A percentile compares a stretch with the other conserved stretches of the same genome.
Evolutionary conservation across 2,888 invertebrate species (phyloP).

Genomic region (Notodromas monacha): DNA sequence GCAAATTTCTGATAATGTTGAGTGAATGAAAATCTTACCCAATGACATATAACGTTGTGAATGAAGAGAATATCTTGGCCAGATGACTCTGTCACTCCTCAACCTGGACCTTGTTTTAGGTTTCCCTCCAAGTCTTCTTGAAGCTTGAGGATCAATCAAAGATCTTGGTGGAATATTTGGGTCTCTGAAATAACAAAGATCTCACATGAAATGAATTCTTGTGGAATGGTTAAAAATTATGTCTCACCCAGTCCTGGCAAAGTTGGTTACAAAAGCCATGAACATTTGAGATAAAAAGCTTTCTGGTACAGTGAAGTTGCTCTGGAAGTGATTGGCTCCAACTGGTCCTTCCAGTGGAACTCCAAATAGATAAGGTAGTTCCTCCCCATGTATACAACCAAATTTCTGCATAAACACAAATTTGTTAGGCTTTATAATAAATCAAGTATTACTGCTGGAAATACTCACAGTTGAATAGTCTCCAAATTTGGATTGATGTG

Average conservation of each 20-base stretch:
- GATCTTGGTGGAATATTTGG: too few relatives aligned
- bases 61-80: too few relatives aligned
- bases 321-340: slow-evolving; percentile 36
- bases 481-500: slow-evolving; percentile 10
- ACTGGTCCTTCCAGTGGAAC: slow-evolving; percentile 56
- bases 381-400: slow-evolving; percentile 72
- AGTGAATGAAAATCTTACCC: too few relatives aligned
- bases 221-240: too few relatives aligned
- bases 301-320: slow-evolving; percentile 63
- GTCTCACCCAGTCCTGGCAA: not conserved
- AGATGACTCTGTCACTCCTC: too few relatives aligned
- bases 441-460: not conserved
- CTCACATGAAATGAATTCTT: too few relatives aligned
- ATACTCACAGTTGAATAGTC: slow-evolving; percentile 9
- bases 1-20: too few relatives aligned
- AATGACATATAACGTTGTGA: too few relatives aligned
- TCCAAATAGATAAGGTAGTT: slow-evolving; percentile 61
- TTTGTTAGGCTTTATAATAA: not conserved
- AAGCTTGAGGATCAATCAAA: too few relatives aligned
- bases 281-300: slow-evolving; percentile 51
- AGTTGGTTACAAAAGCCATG: slow-evolving; percentile 21
- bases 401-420: slow-evolving; percentile 33
- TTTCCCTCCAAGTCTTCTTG: too few relatives aligned
- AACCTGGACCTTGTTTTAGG: too few relatives aligned
- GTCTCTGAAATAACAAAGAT: too few relatives aligned